These are phyloP conservation scores for Isoperla grammatica DNA, from an alignment of 2,888 invertebrate species.

Conservation along the genomic window DNA sequence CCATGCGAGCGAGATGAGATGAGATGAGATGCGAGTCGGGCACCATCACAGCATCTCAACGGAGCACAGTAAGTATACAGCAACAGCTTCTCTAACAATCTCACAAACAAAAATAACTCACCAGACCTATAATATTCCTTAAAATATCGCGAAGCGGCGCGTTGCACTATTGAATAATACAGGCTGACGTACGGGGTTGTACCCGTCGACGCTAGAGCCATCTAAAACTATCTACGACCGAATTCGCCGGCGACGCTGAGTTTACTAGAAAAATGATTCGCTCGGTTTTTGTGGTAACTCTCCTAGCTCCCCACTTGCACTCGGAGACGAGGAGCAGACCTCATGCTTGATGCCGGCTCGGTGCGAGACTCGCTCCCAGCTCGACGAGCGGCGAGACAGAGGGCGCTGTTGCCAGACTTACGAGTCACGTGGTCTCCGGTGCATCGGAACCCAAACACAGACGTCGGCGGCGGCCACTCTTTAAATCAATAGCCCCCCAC, in stretches of 20 bases:
- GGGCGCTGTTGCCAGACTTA: background rate
- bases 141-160: constrained; percentile 59
- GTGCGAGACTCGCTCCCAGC: constrained; percentile 11
- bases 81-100: constrained; percentile 2
- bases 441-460: constrained; percentile 8
- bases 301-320: constrained; percentile 24
- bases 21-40: no score
- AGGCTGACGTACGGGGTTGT: constrained; percentile 62
- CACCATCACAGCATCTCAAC: background rate
- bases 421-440: background rate
- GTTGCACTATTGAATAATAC: constrained; percentile 63
- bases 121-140: constrained; percentile 63
- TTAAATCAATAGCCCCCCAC: background rate
- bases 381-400: background rate
- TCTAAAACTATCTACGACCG: constrained; percentile 23
- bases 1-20: constrained; percentile 1
- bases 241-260: constrained; percentile 7
- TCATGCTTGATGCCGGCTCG: background rate
- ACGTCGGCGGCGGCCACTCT: background rate
- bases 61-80: no score
- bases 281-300: constrained; percentile 28
- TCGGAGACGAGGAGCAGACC: background rate
- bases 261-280: constrained; percentile 21
- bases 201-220: constrained; percentile 31
- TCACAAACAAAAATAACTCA: constrained; percentile 40